These are phyloP conservation scores for Sphinx pinastri DNA, from an alignment of 2,888 invertebrate genomes.

Conservation along the genomic window DNA sequence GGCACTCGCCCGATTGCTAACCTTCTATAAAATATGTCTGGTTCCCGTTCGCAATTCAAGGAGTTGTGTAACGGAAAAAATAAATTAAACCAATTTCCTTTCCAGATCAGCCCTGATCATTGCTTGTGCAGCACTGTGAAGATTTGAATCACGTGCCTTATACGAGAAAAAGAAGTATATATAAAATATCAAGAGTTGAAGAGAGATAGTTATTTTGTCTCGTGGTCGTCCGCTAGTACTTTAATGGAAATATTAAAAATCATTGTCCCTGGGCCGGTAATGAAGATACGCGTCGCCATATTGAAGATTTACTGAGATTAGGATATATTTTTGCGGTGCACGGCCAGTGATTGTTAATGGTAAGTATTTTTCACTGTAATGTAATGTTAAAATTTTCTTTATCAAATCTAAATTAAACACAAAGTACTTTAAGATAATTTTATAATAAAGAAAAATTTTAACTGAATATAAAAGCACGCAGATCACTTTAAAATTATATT, in stretches of 20 bases:
- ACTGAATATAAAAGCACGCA: no score
- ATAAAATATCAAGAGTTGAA: not conserved
- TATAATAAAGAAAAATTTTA: no score
- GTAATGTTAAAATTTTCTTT: not conserved
- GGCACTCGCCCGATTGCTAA: no score
- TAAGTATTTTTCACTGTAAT: not conserved
- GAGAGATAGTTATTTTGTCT: constrained; percentile 2
- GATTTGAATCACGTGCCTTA: constrained; percentile 10
- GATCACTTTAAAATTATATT: no score
- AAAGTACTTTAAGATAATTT: no score
- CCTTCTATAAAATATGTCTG: no score
- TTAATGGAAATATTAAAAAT: constrained; percentile 45
- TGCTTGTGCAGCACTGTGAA: constrained; percentile 1
- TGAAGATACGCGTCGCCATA: constrained; percentile 40
- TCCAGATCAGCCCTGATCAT: constrained; percentile 21
- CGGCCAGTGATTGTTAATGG: constrained; percentile 49
- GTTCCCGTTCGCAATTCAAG: no score
- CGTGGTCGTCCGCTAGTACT: constrained; percentile 26
- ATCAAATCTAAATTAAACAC: no score
- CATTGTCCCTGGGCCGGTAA: constrained; percentile 36
- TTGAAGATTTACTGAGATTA: constrained; percentile 39
- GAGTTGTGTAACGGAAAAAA: constrained; percentile 5
- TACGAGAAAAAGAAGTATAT: not conserved
- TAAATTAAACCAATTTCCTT: constrained; percentile 14
- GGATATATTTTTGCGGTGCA: constrained; percentile 35